phyloP scores from a whole-genome alignment of 2,888 invertebrate genomes.

The Catonia carolina region DNA sequence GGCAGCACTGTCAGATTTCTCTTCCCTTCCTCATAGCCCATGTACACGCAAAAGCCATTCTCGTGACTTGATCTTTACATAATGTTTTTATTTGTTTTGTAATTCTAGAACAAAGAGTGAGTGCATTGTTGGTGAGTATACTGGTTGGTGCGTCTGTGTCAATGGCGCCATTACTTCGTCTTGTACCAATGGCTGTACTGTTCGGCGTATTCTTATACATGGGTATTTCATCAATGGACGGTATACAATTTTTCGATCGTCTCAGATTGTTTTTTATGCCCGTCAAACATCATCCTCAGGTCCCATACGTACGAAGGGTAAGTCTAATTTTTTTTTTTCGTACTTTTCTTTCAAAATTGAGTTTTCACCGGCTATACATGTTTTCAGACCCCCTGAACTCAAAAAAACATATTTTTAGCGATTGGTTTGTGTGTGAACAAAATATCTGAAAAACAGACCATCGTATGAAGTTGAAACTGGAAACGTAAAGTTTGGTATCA shows the following conservation, averaged over 20 bases:
- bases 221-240: conserved; percentile 91
- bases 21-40: too few species aligned
- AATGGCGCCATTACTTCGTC: conserved; percentile 69
- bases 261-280: conserved; percentile 86
- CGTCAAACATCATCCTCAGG: conserved; percentile 89
- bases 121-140: conserved; percentile 70
- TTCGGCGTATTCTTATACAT: conserved; percentile 96
- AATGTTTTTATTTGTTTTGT: too few species aligned
- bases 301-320: conserved; percentile 81
- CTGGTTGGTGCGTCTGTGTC: conserved; percentile 78
- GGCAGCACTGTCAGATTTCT: too few species aligned
- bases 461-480: too few species aligned
- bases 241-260: conserved; percentile 90
- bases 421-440: too few species aligned
- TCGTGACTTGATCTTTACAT: too few species aligned
- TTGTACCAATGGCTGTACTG: conserved; percentile 92
- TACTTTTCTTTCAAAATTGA: too few species aligned
- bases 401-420: too few species aligned
- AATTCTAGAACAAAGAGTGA: conserved; percentile 74
- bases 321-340: conserved; percentile 40
- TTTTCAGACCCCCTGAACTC: too few species aligned
- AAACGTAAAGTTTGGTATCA: conserved; percentile 17
- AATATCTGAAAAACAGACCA: too few species aligned
- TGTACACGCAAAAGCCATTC: too few species aligned
- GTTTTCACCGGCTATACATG: too few species aligned